These are phyloP conservation scores for Daubentonia madagascariensis DNA, from an alignment of 2,113 vertebrate species.

Conservation along the genomic window DNA sequence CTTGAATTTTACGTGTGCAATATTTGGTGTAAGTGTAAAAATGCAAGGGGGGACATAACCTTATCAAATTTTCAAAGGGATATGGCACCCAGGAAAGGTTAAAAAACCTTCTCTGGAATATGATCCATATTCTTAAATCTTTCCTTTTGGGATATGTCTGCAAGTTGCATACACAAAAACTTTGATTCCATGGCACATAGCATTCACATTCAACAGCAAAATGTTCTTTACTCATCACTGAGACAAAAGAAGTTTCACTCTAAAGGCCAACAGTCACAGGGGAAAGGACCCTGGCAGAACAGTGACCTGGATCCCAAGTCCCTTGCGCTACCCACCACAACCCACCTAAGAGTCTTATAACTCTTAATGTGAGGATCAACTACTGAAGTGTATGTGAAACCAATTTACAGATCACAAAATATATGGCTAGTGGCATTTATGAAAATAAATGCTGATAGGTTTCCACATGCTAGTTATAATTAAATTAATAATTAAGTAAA, in stretches of 20 bases:
- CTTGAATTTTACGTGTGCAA: neutral
- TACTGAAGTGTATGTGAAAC: neutral
- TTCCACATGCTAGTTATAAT: conserved; percentile 52
- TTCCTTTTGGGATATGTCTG: neutral
- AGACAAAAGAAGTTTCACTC: neutral
- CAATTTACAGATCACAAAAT: conserved; percentile 46
- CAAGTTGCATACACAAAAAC: neutral
- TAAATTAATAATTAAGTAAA: conserved; percentile 58
- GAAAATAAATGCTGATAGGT: conserved; percentile 54
- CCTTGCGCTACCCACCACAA: neutral
- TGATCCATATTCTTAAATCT: neutral
- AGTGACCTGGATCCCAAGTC: neutral
- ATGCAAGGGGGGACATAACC: neutral
- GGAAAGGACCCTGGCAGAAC: neutral
- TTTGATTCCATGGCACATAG: neutral
- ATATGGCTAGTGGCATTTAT: conserved; percentile 54
- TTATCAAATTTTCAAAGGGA: neutral
- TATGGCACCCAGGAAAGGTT: neutral
- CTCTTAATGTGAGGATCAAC: neutral
- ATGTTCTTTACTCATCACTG: neutral
- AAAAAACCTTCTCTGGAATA: neutral
- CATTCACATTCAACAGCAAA: neutral
- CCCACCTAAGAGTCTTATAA: neutral
- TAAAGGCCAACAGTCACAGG: neutral
- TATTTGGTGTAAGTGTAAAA: neutral